Conservation (phyloP, 2,797 vertebrate species). For the Babyrousa celebensis region DNA sequence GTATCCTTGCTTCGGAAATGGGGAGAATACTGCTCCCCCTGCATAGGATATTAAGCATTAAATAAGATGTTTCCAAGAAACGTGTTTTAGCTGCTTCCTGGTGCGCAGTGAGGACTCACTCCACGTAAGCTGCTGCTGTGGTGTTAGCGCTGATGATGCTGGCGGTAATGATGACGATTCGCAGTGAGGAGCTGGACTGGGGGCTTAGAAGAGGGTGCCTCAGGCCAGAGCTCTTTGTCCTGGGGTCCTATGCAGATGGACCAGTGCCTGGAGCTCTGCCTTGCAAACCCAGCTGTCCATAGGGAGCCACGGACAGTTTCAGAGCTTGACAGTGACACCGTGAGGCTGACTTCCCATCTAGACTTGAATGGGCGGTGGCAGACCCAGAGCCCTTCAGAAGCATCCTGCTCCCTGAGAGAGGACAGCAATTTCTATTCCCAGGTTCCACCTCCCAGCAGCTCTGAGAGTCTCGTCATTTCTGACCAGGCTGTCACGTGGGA, state of each 20-base stretch:
- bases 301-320: not conserved
- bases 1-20: not conserved
- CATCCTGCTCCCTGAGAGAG: not conserved
- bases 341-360: not conserved
- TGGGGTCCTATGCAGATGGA: not conserved
- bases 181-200: not conserved
- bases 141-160: not conserved
- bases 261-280: not conserved
- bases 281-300: not conserved
- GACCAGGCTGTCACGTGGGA: not conserved
- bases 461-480: not conserved
- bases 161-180: too few species aligned
- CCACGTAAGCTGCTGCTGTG: not conserved
- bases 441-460: not conserved
- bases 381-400: constrained; percentile 6
- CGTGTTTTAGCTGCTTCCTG: not conserved
- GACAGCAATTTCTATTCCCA: not conserved
- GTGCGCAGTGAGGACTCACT: not conserved
- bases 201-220: not conserved
- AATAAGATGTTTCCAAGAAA: not conserved
- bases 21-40: not conserved
- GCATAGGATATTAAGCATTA: not conserved
- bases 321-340: not conserved
- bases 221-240: not conserved
- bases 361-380: not conserved